Evolutionary conservation across 2,888 invertebrate species (phyloP).

Genomic region (Proisotoma minuta): DNA sequence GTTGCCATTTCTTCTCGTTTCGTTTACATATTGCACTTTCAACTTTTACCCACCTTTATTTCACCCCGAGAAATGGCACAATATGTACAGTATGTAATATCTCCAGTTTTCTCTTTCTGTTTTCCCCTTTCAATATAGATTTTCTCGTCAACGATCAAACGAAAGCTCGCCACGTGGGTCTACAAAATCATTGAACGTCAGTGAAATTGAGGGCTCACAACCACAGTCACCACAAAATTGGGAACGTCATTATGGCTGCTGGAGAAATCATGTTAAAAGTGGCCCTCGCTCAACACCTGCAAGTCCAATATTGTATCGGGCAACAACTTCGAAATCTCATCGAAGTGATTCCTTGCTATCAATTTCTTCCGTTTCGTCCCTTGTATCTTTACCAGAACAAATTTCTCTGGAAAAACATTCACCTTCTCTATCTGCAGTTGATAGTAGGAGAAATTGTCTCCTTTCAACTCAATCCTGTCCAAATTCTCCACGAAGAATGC

Average conservation of each 20-base stretch:
- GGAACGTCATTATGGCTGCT: constrained; percentile 46
- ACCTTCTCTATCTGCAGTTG: neutral
- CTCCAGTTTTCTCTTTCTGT: neutral
- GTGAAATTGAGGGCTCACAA: constrained; percentile 11
- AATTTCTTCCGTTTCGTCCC: constrained; percentile 41
- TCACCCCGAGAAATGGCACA: too few species aligned
- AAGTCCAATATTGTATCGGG: constrained; percentile 43
- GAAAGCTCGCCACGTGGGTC: constrained; percentile 26
- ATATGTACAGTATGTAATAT: neutral
- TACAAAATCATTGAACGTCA: constrained; percentile 31
- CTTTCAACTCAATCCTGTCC: constrained; percentile 42
- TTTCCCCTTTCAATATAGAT: constrained; percentile 16
- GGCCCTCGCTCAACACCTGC: constrained; percentile 36
- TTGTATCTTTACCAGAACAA: constrained; percentile 41
- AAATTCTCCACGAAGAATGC: constrained; percentile 38
- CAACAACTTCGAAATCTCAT: constrained; percentile 22
- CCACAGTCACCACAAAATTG: constrained; percentile 31
- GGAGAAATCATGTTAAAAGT: constrained; percentile 44
- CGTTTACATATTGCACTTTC: too few species aligned
- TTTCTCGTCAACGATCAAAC: constrained; percentile 35
- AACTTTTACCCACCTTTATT: too few species aligned
- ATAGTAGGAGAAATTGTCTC: constrained; percentile 27
- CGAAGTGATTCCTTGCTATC: constrained; percentile 45
- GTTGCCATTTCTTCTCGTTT: too few species aligned
- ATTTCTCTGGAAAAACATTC: constrained; percentile 14